Percentiles rank a stretch among this genome's conserved stretches.
phyloP scores from a whole-genome alignment of 2,888 invertebrate genomes.

The Mamestra brassicae region DNA sequence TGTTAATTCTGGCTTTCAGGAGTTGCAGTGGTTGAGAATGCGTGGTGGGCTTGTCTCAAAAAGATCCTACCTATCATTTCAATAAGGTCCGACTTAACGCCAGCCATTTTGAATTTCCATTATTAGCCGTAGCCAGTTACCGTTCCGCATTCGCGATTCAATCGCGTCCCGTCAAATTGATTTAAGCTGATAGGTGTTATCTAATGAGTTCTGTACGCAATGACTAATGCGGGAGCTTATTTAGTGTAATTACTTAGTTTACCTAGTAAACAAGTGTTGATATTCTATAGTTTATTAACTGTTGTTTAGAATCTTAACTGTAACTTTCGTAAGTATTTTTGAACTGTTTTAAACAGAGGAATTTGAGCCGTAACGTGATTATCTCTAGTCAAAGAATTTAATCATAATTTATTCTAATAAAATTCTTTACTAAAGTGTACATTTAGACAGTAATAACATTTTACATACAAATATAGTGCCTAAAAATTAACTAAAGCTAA shows the following conservation, averaged over 20 bases:
- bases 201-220: constrained; percentile 12
- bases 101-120: constrained; percentile 53
- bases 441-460: no score
- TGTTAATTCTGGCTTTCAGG: no score
- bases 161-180: constrained; percentile 40
- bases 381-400: no score
- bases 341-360: no score
- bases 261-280: neutral
- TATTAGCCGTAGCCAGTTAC: constrained; percentile 51
- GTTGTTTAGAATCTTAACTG: neutral
- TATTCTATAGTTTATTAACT: neutral
- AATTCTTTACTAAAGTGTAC: no score
- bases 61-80: constrained; percentile 16
- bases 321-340: no score
- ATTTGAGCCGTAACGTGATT: no score
- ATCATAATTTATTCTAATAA: no score
- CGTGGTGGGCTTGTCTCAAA: no score
- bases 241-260: constrained; percentile 9
- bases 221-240: constrained; percentile 12
- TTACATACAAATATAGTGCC: no score
- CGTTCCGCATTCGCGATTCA: constrained; percentile 49
- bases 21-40: no score
- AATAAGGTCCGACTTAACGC: constrained; percentile 36
- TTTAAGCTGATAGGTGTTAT: constrained; percentile 28
- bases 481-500: no score